Base-by-base conservation (phyloP, 2,113 vertebrate genomes). In the Dendrocopos noguchii region DNA sequence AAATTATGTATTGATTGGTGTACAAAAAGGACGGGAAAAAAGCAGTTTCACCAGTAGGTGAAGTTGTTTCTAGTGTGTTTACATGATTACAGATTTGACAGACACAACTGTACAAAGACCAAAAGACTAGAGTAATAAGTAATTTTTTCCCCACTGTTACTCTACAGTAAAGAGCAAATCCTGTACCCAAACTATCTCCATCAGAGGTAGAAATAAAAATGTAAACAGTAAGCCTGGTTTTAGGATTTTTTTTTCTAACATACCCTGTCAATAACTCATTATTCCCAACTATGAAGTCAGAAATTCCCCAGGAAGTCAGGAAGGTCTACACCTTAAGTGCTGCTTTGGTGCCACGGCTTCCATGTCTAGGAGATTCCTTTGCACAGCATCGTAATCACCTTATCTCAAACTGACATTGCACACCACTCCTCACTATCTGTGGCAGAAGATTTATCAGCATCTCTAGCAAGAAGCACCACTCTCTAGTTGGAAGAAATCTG, bases 401-500 rank as follows among this genome's bases (percentile, higher is more conserved):
- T 96, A 97, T 97, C 96, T 94, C 17, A 20, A 94, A 75, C 0
- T 91, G 68, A 90, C 91, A 74, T 73, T 90, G 60, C 73, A 89
- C 68, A 81, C 61, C 50, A 61, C 71, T 94, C 9, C 6, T 85
- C 81, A 42, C 80, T 90, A 29, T 89, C 76, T 75, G 17, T 75
- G 74, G 65, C 94, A 96, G 78, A 92, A 89, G 76, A 25, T 97
- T 68, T 95, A 91, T 94, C 92, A 90, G 64, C 77, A 90, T 68
- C 88, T 90, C 86, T 80, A 94, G 91, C 42, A 92, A 89, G 67
- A 88, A 93, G 63, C 60, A 80, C 18, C 50, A 65, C 59, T 91
- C 75, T 83, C 60, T 88, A 46, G 34, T 53, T 86, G 70, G 80
- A 94, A 96, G 96, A 90, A 80, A 33, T 80, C 71, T 72, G 60